Conservation (phyloP, 2,888 invertebrate genomes). For the Meiosimyza decipiens region DNA sequence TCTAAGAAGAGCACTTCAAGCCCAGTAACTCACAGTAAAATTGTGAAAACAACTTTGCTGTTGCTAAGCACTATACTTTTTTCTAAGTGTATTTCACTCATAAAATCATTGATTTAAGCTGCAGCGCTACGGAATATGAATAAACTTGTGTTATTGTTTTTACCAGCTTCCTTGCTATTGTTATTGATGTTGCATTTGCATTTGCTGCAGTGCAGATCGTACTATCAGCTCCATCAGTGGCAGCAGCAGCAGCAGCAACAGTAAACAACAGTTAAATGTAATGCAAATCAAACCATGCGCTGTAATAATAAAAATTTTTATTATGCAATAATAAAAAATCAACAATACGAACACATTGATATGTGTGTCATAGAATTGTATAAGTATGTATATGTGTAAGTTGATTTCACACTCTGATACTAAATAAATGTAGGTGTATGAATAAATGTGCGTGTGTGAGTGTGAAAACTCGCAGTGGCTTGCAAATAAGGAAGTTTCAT, state of each 20-base stretch:
- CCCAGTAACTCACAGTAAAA: too few relatives aligned
- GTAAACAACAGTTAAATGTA: background rate
- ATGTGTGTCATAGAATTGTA: background rate
- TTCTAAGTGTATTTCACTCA: too few relatives aligned
- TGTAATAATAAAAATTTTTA: background rate
- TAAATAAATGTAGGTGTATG: background rate
- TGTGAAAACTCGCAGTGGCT: background rate
- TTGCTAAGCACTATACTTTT: too few relatives aligned
- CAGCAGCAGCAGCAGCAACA: background rate
- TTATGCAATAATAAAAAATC: conserved; percentile 13
- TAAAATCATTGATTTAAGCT: background rate
- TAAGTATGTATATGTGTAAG: too few relatives aligned
- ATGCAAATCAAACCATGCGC: conserved; percentile 10
- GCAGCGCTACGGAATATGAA: background rate
- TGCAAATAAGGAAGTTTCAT: conserved; percentile 32
- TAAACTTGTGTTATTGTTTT: conserved; percentile 54
- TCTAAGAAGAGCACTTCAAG: too few relatives aligned
- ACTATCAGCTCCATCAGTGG: too few relatives aligned
- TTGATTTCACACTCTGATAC: background rate
- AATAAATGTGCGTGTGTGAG: background rate
- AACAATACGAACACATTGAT: background rate
- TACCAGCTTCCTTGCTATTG: conserved; percentile 34
- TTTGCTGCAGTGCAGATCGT: conserved; percentile 42
- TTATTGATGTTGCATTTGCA: conserved; percentile 44
- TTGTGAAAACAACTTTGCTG: too few relatives aligned